These are phyloP conservation scores for Andricus grossulariae DNA, from an alignment of 1,140 invertebrate species.

Conservation along the genomic window DNA sequence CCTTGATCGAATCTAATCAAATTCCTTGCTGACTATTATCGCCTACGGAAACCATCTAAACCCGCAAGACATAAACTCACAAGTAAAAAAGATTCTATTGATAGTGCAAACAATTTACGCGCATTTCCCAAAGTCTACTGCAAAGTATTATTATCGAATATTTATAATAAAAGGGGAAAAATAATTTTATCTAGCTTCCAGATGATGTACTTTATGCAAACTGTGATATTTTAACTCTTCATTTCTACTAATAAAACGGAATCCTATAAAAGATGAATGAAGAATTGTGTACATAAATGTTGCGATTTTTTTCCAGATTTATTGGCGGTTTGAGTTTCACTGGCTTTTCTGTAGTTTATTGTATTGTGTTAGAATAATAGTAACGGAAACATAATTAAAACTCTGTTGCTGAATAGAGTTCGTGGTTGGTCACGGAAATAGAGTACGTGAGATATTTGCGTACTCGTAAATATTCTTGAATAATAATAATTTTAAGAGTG, in stretches of 20 bases:
- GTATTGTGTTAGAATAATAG: not conserved
- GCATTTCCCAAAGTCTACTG: no score
- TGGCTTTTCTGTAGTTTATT: not conserved
- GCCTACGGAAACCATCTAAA: not conserved
- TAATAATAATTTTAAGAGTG: slow-evolving; percentile 5
- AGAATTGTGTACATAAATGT: no score
- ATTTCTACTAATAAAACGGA: no score
- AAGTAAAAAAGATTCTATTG: not conserved
- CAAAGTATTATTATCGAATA: no score
- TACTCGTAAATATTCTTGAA: not conserved
- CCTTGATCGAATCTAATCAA: not conserved
- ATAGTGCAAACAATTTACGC: no score
- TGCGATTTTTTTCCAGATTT: not conserved
- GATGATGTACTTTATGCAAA: no score
- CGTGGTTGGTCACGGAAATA: not conserved
- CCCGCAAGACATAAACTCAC: not conserved
- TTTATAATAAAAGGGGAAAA: no score
- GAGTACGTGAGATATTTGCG: not conserved
- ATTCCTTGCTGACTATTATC: not conserved
- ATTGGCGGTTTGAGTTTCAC: not conserved
- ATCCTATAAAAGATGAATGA: no score
- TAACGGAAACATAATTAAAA: slow-evolving; percentile 1
- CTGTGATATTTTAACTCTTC: no score
- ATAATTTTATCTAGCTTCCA: no score
- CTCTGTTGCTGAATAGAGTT: slow-evolving; percentile 9